phyloP scores from a whole-genome alignment of 2,797 vertebrate species.

The Mycteria americana region DNA sequence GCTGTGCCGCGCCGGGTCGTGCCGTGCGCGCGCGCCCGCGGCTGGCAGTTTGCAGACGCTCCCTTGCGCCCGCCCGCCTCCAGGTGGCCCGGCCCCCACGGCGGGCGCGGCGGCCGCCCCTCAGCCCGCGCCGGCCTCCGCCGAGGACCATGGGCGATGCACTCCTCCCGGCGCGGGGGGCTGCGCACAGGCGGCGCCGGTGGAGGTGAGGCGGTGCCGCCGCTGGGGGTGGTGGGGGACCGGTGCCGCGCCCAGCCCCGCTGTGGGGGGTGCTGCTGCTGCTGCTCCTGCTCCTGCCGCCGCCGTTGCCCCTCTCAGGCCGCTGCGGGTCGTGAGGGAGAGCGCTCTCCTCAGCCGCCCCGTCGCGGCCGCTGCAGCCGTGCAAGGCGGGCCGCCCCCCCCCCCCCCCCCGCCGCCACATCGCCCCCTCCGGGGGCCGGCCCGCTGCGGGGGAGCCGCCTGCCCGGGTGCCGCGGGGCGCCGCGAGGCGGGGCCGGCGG shows the following conservation, averaged over 20 bases:
- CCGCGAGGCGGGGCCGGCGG: background rate
- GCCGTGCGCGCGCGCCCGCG: background rate
- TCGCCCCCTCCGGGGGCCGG: background rate
- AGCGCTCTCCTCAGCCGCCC: background rate
- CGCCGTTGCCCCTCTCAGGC: background rate
- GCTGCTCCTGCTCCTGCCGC: background rate
- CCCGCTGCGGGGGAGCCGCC: background rate
- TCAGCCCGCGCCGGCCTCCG: background rate
- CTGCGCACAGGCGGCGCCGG: background rate
- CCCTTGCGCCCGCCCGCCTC: background rate
- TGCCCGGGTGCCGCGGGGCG: background rate
- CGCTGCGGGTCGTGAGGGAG: background rate
- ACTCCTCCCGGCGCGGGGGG: background rate
- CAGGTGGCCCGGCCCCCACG: background rate
- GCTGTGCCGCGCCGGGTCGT: background rate
- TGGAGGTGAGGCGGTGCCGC: background rate
- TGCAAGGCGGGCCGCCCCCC: background rate
- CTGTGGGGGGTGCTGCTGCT: background rate
- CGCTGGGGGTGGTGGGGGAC: background rate
- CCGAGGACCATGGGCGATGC: conserved; percentile 1
- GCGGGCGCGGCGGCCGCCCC: background rate
- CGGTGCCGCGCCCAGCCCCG: background rate
- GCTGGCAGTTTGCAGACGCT: background rate
- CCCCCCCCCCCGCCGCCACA: background rate
- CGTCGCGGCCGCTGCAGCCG: background rate